Evolutionary conservation across 2,797 vertebrate genomes (phyloP).

Genomic region (Carduelis carduelis): DNA sequence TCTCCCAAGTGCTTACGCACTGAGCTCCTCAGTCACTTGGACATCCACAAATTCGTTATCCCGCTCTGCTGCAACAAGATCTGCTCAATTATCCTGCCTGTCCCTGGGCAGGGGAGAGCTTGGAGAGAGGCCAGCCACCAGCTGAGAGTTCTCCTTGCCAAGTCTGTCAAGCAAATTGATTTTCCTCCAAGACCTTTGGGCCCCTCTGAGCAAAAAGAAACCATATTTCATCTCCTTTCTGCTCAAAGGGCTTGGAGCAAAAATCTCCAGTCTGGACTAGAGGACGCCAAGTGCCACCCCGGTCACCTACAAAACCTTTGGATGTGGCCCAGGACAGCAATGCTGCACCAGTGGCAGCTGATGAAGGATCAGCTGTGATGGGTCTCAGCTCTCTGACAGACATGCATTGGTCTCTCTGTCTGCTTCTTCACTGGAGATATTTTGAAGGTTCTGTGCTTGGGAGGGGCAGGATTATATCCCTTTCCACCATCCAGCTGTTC

Average conservation of each 20-base stretch:
- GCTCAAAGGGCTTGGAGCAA: background rate
- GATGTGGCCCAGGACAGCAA: background rate
- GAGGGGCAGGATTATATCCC: background rate
- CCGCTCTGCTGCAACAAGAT: background rate
- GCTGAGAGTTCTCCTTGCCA: constrained; percentile 34
- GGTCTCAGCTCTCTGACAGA: background rate
- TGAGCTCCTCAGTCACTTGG: background rate
- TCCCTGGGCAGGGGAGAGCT: background rate
- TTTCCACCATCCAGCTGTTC: background rate
- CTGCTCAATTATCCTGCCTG: constrained; percentile 17
- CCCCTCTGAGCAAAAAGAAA: background rate
- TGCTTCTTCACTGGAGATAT: background rate
- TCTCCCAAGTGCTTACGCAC: background rate
- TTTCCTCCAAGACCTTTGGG: constrained; percentile 31
- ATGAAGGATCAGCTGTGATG: background rate
- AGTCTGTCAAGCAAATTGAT: constrained; percentile 43
- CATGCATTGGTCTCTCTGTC: background rate
- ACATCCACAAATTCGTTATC: background rate
- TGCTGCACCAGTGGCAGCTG: background rate
- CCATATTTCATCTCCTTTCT: background rate
- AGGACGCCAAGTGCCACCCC: background rate
- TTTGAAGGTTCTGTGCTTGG: background rate
- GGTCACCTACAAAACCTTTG: background rate
- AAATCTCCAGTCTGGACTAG: background rate
- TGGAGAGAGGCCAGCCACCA: constrained; percentile 33